Percentiles rank a stretch among this genome's conserved stretches.
Conservation (phyloP, 2,888 invertebrate species). For the Xanthorhoe designata region DNA sequence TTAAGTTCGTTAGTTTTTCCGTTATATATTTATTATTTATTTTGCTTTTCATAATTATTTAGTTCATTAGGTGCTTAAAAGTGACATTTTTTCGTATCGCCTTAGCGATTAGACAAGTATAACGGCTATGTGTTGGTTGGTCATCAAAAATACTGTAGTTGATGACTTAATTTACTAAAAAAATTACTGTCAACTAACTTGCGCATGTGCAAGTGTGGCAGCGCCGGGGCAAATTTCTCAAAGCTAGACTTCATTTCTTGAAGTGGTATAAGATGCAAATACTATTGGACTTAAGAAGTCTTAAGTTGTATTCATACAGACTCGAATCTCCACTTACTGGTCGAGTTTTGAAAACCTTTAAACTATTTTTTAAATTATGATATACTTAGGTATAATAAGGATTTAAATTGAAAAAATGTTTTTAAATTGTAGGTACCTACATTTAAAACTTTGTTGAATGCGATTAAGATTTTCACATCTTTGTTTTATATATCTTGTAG, state of each 20-base stretch:
- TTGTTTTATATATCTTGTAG: too few species aligned
- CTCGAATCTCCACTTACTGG: slow-evolving; percentile 14
- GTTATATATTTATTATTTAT: too few species aligned
- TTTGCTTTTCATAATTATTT: too few species aligned
- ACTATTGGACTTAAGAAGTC: slow-evolving; percentile 40
- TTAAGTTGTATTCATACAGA: slow-evolving; percentile 30
- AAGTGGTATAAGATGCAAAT: slow-evolving; percentile 57
- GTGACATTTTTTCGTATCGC: too few species aligned
- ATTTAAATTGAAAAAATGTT: background rate
- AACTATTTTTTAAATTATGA: background rate
- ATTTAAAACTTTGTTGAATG: too few species aligned
- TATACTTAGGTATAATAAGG: background rate
- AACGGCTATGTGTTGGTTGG: too few species aligned
- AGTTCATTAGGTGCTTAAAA: too few species aligned
- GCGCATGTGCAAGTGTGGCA: slow-evolving; percentile 11
- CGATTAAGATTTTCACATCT: too few species aligned
- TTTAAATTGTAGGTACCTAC: too few species aligned
- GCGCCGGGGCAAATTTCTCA: slow-evolving; percentile 41
- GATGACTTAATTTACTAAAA: background rate
- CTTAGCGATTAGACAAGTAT: too few species aligned
- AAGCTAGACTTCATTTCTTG: slow-evolving; percentile 49
- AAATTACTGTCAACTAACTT: background rate
- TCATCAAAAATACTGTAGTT: too few species aligned
- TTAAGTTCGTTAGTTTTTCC: too few species aligned
- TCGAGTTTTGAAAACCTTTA: slow-evolving; percentile 10